A percentile compares a stretch with the other conserved stretches of the same genome.
phyloP scores from a whole-genome alignment of 2,797 vertebrate genomes.

The Sebastes melanostomus region DNA sequence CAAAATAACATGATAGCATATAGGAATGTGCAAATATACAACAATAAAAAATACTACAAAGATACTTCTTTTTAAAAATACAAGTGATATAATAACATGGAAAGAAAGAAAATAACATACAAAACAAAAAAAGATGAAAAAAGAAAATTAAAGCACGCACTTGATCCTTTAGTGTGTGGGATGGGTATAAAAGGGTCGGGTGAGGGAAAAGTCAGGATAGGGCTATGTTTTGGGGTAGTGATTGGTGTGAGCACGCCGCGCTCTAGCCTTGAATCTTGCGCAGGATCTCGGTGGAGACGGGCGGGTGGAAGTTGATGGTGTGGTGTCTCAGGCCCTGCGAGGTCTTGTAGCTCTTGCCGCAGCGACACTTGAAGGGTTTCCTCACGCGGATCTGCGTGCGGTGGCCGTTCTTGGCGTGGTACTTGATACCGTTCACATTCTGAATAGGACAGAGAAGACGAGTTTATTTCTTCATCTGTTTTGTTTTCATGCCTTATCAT shows the following conservation, averaged over 20 bases:
- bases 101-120: slow-evolving; percentile 61
- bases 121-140: slow-evolving; percentile 7
- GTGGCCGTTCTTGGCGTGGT: slow-evolving; percentile 99
- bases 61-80: slow-evolving; percentile 91
- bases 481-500: too few relatives aligned
- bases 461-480: neutral
- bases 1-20: slow-evolving; percentile 85
- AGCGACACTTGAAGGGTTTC: slow-evolving; percentile 98
- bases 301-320: slow-evolving; percentile 98
- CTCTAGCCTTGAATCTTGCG: slow-evolving; percentile 97
- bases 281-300: slow-evolving; percentile 96
- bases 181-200: slow-evolving; percentile 68
- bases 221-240: slow-evolving; percentile 56
- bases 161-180: slow-evolving; percentile 82
- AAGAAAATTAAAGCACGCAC: slow-evolving; percentile 89
- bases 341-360: slow-evolving; percentile 99
- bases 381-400: slow-evolving; percentile 98
- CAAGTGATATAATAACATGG: slow-evolving; percentile 75
- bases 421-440: slow-evolving; percentile 99
- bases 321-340: slow-evolving; percentile 98
- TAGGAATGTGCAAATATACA: slow-evolving; percentile 99
- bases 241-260: slow-evolving; percentile 46
- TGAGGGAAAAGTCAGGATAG: slow-evolving; percentile 67
- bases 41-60: slow-evolving; percentile 93
- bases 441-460: slow-evolving; percentile 72